Conservation (phyloP, 2,888 invertebrate genomes). For the Hirtodrosophila histrioides region DNA sequence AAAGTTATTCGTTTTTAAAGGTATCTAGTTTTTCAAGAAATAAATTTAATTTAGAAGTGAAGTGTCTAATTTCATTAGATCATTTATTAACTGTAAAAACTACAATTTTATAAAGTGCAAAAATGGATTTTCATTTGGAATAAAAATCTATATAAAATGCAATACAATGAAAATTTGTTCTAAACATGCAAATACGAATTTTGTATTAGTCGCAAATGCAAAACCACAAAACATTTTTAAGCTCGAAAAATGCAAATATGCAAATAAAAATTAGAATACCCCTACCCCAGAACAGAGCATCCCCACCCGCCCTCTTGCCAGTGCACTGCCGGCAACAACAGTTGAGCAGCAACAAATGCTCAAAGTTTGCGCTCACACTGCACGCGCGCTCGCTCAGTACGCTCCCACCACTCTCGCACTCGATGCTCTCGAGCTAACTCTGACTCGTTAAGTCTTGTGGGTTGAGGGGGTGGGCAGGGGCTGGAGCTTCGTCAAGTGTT, state of each 20-base stretch:
- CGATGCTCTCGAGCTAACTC: slow-evolving; percentile 9
- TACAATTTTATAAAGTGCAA: slow-evolving; percentile 3
- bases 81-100: no score
- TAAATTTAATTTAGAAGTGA: no score
- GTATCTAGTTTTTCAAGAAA: no score
- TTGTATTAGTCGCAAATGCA: slow-evolving; percentile 36
- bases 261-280: slow-evolving; percentile 57
- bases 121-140: slow-evolving; percentile 4
- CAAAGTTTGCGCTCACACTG: slow-evolving; percentile 48
- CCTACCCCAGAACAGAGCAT: slow-evolving; percentile 19
- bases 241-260: slow-evolving; percentile 54
- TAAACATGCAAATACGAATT: neutral
- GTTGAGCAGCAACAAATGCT: slow-evolving; percentile 47
- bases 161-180: slow-evolving; percentile 8
- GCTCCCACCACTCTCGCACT: slow-evolving; percentile 28
- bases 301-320: neutral
- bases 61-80: no score
- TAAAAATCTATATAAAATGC: neutral
- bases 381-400: slow-evolving; percentile 29
- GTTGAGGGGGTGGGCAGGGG: slow-evolving; percentile 14
- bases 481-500: slow-evolving; percentile 73
- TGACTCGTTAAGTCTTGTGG: slow-evolving; percentile 43
- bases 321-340: slow-evolving; percentile 40
- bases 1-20: no score
- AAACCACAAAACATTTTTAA: slow-evolving; percentile 52